Conservation (phyloP, 2,113 vertebrate genomes). For the Rhinichthys klamathensis region DNA sequence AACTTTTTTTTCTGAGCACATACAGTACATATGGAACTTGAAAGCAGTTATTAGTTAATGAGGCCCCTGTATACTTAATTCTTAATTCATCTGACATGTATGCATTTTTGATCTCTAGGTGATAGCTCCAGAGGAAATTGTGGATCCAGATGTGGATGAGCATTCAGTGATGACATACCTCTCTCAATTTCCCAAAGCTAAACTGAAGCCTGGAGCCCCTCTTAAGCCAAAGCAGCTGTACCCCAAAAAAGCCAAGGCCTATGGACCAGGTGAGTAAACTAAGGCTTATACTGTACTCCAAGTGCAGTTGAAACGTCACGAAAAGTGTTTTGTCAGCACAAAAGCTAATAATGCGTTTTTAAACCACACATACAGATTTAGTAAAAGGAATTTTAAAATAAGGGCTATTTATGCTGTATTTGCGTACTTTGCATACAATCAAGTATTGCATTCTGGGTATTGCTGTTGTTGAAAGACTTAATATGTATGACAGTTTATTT, state of each 20-base stretch:
- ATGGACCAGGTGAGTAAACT: conserved; percentile 83
- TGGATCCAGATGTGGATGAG: conserved; percentile 92
- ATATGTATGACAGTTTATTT: not conserved
- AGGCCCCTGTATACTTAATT: not conserved
- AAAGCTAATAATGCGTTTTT: not conserved
- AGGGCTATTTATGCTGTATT: not conserved
- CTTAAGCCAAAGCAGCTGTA: conserved; percentile 83
- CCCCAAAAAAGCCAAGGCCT: conserved; percentile 87
- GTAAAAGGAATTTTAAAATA: not conserved
- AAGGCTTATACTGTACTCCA: not conserved
- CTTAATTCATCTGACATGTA: not conserved
- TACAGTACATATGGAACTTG: not conserved
- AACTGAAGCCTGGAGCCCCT: conserved; percentile 89
- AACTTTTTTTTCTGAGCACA: not conserved
- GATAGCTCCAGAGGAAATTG: conserved; percentile 92
- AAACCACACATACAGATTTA: not conserved
- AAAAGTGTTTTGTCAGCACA: not conserved
- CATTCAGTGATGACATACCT: conserved; percentile 96
- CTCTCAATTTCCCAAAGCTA: conserved; percentile 94
- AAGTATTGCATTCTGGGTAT: not conserved
- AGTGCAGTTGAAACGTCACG: not conserved
- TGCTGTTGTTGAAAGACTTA: not conserved
- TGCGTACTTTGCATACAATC: not conserved
- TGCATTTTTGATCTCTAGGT: conserved; percentile 73
- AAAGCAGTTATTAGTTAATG: not conserved